Percentiles rank a stretch among this genome's conserved stretches.
Conservation (phyloP, 1,140 invertebrate species). For the Wasmannia auropunctata region DNA sequence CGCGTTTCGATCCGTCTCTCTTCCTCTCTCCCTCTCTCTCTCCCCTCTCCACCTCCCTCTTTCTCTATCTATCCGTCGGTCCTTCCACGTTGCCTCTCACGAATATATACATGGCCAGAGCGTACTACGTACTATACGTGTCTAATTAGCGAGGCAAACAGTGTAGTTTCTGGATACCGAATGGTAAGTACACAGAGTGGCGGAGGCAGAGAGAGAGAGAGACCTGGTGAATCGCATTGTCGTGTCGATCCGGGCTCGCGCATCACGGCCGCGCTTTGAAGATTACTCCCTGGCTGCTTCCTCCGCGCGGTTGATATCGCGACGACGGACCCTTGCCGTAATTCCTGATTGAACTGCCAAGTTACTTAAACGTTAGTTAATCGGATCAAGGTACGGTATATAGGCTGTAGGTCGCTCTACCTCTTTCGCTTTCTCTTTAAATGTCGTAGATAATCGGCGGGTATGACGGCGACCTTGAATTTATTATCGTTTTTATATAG, state of each 20-base stretch:
- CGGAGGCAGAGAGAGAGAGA: background rate
- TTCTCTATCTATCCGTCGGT: background rate
- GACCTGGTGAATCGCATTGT: slow-evolving; percentile 18
- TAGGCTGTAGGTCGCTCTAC: background rate
- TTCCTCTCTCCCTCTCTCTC: background rate
- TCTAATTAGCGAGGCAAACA: slow-evolving; percentile 82
- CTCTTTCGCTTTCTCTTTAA: background rate
- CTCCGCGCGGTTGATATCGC: background rate
- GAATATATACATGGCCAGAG: slow-evolving; percentile 56
- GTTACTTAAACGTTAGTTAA: slow-evolving; percentile 53
- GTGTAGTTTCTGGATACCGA: slow-evolving; percentile 79
- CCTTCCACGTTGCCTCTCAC: slow-evolving; percentile 30
- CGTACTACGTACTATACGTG: slow-evolving; percentile 78
- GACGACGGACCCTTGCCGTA: background rate
- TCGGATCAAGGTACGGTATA: slow-evolving; percentile 54
- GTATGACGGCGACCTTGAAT: slow-evolving; percentile 16
- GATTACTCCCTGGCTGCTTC: slow-evolving; percentile 5
- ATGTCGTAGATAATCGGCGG: background rate
- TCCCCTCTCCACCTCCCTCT: background rate
- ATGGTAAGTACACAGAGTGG: slow-evolving; percentile 66
- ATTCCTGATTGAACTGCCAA: slow-evolving; percentile 44
- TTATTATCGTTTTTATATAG: slow-evolving; percentile 28
- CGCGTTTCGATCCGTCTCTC: slow-evolving; percentile 52
- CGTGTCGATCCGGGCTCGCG: slow-evolving; percentile 6
- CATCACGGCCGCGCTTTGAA: slow-evolving; percentile 16